phyloP scores from a whole-genome alignment of 2,797 vertebrate genomes.

The Hyperoplus lanceolatus region DNA sequence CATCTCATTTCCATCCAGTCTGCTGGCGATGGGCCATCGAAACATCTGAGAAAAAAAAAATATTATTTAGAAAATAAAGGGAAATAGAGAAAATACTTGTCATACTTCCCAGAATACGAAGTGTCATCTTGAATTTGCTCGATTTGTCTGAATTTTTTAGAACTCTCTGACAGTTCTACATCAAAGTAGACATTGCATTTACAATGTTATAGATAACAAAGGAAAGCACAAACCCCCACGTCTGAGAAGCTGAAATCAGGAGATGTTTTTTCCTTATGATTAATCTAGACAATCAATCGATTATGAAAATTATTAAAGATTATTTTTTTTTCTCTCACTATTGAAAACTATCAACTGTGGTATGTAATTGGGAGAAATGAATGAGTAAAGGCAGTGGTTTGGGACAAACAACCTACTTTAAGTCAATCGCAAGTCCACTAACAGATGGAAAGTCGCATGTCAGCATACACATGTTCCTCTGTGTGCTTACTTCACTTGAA shows the following conservation, averaged over 20 bases:
- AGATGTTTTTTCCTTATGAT: background rate
- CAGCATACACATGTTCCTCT: background rate
- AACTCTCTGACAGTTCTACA: background rate
- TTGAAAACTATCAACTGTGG: background rate
- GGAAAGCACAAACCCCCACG: background rate
- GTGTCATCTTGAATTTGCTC: background rate
- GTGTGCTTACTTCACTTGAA: background rate
- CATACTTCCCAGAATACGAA: background rate
- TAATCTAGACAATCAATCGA: background rate
- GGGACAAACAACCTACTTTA: background rate
- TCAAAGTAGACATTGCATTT: background rate
- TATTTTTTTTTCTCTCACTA: background rate
- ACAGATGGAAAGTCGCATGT: slow-evolving; percentile 6
- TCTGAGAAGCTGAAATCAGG: background rate
- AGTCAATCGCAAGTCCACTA: slow-evolving; percentile 1
- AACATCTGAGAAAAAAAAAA: slow-evolving; percentile 79
- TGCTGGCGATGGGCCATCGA: slow-evolving; percentile 93
- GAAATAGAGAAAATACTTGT: background rate
- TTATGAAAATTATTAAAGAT: no score
- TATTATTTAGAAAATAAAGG: background rate
- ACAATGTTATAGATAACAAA: background rate
- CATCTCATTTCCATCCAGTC: slow-evolving; percentile 91
- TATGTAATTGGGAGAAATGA: background rate
- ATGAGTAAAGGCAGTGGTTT: background rate
- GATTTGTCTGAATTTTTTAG: background rate